These are phyloP conservation scores for Pelochelys cantorii DNA, from an alignment of 2,797 vertebrate species.

Conservation along the genomic window DNA sequence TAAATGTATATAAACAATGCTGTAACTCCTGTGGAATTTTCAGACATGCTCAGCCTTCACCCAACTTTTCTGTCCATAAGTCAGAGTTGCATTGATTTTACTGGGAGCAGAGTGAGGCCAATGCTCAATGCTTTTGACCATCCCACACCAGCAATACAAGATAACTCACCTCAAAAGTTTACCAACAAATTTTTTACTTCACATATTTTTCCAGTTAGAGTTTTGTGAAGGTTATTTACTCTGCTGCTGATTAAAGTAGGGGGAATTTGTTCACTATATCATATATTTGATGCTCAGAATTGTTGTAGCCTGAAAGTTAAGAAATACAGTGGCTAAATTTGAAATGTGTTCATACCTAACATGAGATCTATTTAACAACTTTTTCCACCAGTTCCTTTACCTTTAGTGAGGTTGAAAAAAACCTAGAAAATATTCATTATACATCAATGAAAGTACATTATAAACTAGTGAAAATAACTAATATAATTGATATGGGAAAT, in stretches of 20 bases:
- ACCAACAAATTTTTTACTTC: not conserved
- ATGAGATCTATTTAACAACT: not conserved
- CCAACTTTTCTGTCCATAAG: not conserved
- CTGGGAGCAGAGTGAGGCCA: not conserved
- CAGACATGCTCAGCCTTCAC: not conserved
- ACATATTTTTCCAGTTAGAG: not conserved
- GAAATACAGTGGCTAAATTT: not conserved
- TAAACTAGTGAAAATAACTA: conserved; percentile 21
- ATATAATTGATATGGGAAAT: not conserved
- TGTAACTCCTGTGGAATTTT: not conserved
- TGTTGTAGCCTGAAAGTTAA: not conserved
- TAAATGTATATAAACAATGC: conserved; percentile 2
- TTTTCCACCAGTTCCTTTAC: conserved; percentile 16
- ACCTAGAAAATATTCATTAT: not conserved
- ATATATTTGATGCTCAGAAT: conserved; percentile 25
- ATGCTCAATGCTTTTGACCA: not conserved
- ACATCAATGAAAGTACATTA: not conserved
- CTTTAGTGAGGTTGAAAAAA: not conserved
- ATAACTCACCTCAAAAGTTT: not conserved
- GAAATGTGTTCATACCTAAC: not conserved
- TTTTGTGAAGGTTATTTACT: not conserved
- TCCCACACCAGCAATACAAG: not conserved
- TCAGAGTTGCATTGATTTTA: not conserved
- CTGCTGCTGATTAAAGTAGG: not conserved
- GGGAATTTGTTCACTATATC: not conserved